Evolutionary conservation across 1,140 invertebrate genomes (phyloP), one percentile per base, ranked within the genome.

Genomic region (Phymorhynchus buccinoides): DNA sequence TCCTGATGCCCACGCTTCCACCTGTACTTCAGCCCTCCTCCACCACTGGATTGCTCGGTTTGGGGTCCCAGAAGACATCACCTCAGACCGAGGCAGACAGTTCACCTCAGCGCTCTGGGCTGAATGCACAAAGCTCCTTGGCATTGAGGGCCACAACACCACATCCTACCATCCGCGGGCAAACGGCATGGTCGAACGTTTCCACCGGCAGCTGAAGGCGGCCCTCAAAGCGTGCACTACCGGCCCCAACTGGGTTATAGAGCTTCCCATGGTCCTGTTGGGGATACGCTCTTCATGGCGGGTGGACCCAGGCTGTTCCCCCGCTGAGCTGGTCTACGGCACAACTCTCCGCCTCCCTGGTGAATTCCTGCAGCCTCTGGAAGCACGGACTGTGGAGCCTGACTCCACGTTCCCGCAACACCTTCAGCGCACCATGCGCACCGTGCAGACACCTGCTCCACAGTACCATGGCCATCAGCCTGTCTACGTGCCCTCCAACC

Each of bases 71-170:
- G 7, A 35, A 52, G 84, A 77, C 35, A 89, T 93, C 77, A 92
- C 88, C 0, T 88, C 93, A 1, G 94, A 95, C 83, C 93, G 94
- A 85, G 94, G 93, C 0, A 89, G 86, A 4, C 92, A 94, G 83
- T 94, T 94, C 84, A 89, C 68, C 30, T 85, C 84, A 22, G 35
- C 27, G 6, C 37, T 84, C 30, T 78, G 83, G 83, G 77, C 39
- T 78, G 73, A 84, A 37, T 62, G 75, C n/a, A 62, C 22, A 14
- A 77, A 84, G 30, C 42, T 85, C 4, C 41, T 78, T 9, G 82
- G 85, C 12, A 42, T 66, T 39, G 4, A 79, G 39, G 56, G 2
- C n/a, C 84, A 77, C 66, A 41, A 3, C 32, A 84, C 82, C 0
- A 86, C 83, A 30, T 82, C 85, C 12, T 86, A 84, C 52, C 82